phyloP scores from a whole-genome alignment of 2,888 invertebrate genomes.

The Caenorhabditis virilis region DNA sequence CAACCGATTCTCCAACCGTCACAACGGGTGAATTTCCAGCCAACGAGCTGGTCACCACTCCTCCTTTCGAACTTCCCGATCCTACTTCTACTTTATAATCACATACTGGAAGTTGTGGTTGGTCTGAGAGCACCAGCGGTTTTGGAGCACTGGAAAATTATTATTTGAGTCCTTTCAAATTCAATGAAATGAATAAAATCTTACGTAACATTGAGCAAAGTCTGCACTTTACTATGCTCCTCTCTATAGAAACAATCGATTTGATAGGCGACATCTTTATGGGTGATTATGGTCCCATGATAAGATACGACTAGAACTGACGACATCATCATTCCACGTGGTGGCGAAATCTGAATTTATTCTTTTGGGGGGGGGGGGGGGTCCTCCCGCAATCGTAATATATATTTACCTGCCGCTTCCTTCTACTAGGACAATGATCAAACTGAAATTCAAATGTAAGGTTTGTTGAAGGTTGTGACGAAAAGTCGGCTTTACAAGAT shows the following conservation, averaged over 20 bases:
- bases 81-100: conserved; percentile 29
- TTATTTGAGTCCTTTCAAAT: neutral
- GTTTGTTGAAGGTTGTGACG: conserved; percentile 12
- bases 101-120: conserved; percentile 22
- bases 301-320: conserved; percentile 30
- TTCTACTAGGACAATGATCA: conserved; percentile 29
- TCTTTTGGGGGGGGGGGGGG: too few species aligned
- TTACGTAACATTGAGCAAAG: conserved; percentile 24
- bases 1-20: conserved; percentile 33
- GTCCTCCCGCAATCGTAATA: too few species aligned
- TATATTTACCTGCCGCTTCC: conserved; percentile 29
- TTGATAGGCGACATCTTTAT: conserved; percentile 34
- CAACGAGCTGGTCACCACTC: conserved; percentile 16
- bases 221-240: conserved; percentile 26
- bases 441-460: conserved; percentile 27
- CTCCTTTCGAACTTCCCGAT: conserved; percentile 5
- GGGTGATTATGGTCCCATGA: conserved; percentile 37
- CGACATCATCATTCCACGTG: conserved; percentile 33
- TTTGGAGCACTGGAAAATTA: conserved; percentile 15
- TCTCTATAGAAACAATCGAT: conserved; percentile 38
- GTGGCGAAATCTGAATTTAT: conserved; percentile 11
- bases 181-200: neutral
- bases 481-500: conserved; percentile 35
- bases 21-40: conserved; percentile 15
- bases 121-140: conserved; percentile 19